Evolutionary conservation across 2,113 vertebrate genomes (phyloP), one percentile per base, ranked within the genome.

Genomic region (Acinonyx jubatus): DNA sequence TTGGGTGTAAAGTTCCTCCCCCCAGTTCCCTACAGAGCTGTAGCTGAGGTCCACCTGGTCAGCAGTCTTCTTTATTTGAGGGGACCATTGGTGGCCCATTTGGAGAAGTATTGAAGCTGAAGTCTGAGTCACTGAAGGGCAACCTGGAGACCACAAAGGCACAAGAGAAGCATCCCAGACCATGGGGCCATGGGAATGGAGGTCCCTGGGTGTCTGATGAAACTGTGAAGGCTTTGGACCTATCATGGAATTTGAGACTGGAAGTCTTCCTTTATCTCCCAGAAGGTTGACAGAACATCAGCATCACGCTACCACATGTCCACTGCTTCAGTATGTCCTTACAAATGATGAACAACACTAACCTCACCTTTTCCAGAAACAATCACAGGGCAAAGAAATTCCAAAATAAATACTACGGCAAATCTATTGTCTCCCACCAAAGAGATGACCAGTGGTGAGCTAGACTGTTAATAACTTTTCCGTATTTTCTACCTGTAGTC

Each of bases 1-100:
- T 16, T 18, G 25, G 8, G 11, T 25, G 0, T 13, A 23, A 55
- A n/a, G 8, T 55, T 25, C 15, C 36, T 50, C 15, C 61, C 36
- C 7, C 7, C 1, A 0, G 0, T 4, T 71, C 63, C 38, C 18
- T 7, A 29, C 4, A 48, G 29, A 82, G 4, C 5, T 12, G 21
- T 1, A 3, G 10, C 2, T 65, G 38, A 71, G 48, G 7, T n/a
- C n/a, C 25, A 15, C 25, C 48, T 36, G 52, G 14, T 4, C 33
- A 3, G 14, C 4, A 16, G 4, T 4, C 7, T 2, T 61, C 23
- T 92, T 6, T 31, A 41, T 55, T 71, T 33, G 13, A 36, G 29
- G 5, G 25, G 7, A 21, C 27, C 68, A 19, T 61, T 25, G 3
- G 16, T 14, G 21, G 23, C 19, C 71, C 7, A 36, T 4, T n/a